Conservation (phyloP, 1,140 invertebrate genomes). For the Scaptomyza pallida region DNA sequence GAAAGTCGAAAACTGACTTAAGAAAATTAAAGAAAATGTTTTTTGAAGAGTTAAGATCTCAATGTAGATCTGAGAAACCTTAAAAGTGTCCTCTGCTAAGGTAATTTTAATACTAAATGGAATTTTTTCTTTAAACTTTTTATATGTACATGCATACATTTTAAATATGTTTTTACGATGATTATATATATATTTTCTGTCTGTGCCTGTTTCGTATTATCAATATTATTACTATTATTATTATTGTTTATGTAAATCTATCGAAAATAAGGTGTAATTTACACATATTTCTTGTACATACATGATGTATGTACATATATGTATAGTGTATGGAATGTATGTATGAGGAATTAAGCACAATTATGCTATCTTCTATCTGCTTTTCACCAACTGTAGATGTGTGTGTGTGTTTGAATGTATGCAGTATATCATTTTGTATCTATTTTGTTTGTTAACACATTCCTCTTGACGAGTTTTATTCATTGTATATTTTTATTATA, state of each 20-base stretch:
- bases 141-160: constrained; percentile 9
- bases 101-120: constrained; percentile 3
- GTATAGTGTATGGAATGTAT: constrained; percentile 12
- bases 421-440: constrained; percentile 62
- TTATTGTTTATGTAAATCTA: constrained; percentile 71
- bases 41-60: neutral
- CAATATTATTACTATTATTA: neutral
- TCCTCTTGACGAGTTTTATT: constrained; percentile 81
- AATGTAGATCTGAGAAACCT: neutral
- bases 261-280: constrained; percentile 72
- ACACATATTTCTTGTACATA: constrained; percentile 38
- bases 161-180: neutral
- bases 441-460: constrained; percentile 79
- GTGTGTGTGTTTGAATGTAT: constrained; percentile 11
- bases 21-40: neutral
- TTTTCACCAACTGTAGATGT: constrained; percentile 48
- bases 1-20: neutral
- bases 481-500: constrained; percentile 57
- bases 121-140: constrained; percentile 14
- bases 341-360: constrained; percentile 21
- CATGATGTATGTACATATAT: constrained; percentile 5
- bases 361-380: constrained; percentile 6
- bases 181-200: constrained; percentile 16
- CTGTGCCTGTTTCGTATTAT: constrained; percentile 3
- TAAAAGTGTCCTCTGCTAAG: constrained; percentile 15